Evolutionary conservation across 30 jellyfish, hydroid and myxozoan species (phyloP).

Genomic region (Aurelia sp.): DNA sequence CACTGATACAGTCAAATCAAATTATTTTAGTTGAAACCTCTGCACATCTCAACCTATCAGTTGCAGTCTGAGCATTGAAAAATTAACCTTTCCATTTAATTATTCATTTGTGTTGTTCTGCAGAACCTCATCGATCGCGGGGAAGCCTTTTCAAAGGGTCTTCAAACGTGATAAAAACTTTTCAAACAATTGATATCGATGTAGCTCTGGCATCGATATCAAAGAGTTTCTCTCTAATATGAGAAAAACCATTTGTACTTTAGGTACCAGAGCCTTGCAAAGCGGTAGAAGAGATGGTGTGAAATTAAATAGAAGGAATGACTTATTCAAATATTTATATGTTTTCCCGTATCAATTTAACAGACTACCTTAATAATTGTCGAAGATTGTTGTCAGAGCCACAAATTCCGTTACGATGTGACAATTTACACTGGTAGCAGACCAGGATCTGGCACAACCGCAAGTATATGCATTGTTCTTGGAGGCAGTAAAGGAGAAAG

Average conservation of each 20-base stretch:
- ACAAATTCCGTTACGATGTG: constrained; percentile 53
- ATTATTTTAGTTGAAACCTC: too few species aligned
- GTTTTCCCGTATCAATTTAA: neutral
- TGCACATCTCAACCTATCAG: too few species aligned
- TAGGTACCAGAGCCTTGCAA: neutral
- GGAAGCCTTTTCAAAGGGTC: too few species aligned
- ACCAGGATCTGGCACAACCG: constrained; percentile 86
- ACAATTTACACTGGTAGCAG: constrained; percentile 84
- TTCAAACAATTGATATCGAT: too few species aligned
- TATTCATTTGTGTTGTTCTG: too few species aligned
- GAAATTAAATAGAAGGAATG: neutral
- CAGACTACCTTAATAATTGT: constrained; percentile 39
- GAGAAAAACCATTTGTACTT: neutral
- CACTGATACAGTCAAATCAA: too few species aligned
- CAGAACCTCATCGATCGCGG: too few species aligned
- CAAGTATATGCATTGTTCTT: constrained; percentile 56
- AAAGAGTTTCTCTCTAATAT: too few species aligned
- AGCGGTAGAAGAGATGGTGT: too few species aligned
- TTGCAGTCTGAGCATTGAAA: too few species aligned
- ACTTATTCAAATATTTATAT: neutral
- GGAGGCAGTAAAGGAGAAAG: constrained; percentile 71
- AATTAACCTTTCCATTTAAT: too few species aligned
- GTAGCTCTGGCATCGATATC: neutral
- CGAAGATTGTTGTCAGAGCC: constrained; percentile 36
- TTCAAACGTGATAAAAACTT: too few species aligned